Evolutionary conservation across 2,113 vertebrate genomes (phyloP), one percentile per base, ranked within the genome.

Genomic region (Ptilorrhoa leucosticta): DNA sequence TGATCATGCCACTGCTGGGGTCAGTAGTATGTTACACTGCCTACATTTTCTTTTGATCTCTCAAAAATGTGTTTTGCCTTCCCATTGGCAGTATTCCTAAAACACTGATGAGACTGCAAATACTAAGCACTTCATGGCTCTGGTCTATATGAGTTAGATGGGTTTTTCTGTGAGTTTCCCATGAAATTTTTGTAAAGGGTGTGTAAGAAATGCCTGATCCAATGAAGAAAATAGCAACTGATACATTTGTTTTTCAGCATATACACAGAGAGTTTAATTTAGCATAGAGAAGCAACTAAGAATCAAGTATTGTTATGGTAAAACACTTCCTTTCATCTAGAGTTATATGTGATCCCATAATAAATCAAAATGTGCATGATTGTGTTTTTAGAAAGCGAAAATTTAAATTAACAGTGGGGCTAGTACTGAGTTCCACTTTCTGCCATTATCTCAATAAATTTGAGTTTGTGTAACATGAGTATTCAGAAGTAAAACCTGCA

Each of bases 141-240:
- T 44, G 20, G 56, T 53, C 58, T 85, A 4, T 76, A 15, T 80
- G 60, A 70, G 47, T 92, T 60, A 87, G 82, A 79, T 95, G 78
- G 56, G 40, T n/a, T 95, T 93, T 87, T 82, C 90, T 76, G 51
- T 50, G 35, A 54, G 57, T 81, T 93, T 93, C 85, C 81, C 89
- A 83, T 94, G 90, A 94, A 93, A 90, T 91, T 96, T 92, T 92
- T 94, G 48, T 86, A 83, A 95, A 88, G 78, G 14, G 28, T 93
- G 40, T 94, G 60, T 93, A 95, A 94, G 76, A 80, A 93, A 88
- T 91, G 92, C 75, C 58, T 54, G 64, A 91, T 81, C 83, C 64
- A 90, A 83, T 94, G 84, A 92, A 80, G 87, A 71, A 94, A 96
- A 93, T 45, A 79, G 69, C 53, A 87, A 37, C 30, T 80, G 78